phyloP scores from a whole-genome alignment of 1,140 invertebrate genomes.

The Drosophila setifemur region DNA sequence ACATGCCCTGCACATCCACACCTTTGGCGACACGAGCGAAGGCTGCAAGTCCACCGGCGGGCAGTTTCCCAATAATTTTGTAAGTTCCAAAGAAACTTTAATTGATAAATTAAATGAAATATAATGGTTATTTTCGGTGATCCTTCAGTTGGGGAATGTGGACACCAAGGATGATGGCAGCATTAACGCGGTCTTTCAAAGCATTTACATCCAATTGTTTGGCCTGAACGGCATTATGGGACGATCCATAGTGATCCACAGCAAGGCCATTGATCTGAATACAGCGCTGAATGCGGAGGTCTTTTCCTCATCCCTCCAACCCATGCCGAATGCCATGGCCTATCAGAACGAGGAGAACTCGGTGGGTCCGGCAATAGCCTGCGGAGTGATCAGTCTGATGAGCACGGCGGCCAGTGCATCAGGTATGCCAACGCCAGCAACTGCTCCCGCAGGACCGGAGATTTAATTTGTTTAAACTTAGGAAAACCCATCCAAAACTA shows the following conservation, averaged over 20 bases:
- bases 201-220: slow-evolving; percentile 70
- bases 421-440: slow-evolving; percentile 1
- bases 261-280: slow-evolving; percentile 78
- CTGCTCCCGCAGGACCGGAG: neutral
- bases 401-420: slow-evolving; percentile 25
- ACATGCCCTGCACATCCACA: slow-evolving; percentile 91
- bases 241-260: slow-evolving; percentile 77
- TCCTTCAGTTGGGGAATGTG: slow-evolving; percentile 69
- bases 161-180: slow-evolving; percentile 77
- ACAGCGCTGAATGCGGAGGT: slow-evolving; percentile 75
- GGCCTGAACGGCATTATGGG: slow-evolving; percentile 80
- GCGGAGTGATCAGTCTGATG: slow-evolving; percentile 79
- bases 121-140: neutral
- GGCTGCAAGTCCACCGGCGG: slow-evolving; percentile 84
- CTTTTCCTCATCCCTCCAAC: slow-evolving; percentile 63
- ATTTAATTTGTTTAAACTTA: slow-evolving; percentile 9
- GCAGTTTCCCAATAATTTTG: slow-evolving; percentile 83
- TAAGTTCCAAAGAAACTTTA: slow-evolving; percentile 33
- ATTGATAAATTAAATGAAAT: neutral
- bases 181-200: slow-evolving; percentile 66
- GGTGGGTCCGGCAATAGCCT: slow-evolving; percentile 68
- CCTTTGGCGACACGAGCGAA: slow-evolving; percentile 87
- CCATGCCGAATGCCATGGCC: slow-evolving; percentile 60
- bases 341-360: slow-evolving; percentile 80
- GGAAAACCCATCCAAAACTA: neutral